Evolutionary conservation across 2,113 vertebrate species (phyloP), one percentile per base, ranked within the genome.

Genomic region (Perca flavescens): DNA sequence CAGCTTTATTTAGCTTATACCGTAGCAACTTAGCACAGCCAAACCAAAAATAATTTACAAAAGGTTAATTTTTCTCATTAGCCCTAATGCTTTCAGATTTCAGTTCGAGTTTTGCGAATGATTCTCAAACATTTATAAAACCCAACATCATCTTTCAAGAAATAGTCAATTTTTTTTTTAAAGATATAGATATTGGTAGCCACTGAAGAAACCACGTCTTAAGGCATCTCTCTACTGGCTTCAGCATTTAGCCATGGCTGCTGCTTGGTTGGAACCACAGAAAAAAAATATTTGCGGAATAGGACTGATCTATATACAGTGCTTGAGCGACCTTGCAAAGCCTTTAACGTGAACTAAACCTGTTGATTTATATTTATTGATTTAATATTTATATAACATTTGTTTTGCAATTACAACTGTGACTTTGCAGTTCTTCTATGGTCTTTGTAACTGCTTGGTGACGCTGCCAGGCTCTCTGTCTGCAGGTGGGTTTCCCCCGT

Each of bases 401-500:
- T 22, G 1, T 11, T 22, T 54, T 0, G 1, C 9, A 43, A 21
- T 46, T 1, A 71, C 52, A 62, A 2, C 46, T 53, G 34, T 6
- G 15, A 6, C 19, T 40, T 4, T 17, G 6, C 52, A 28, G 25
- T 36, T 25, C 16, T 50, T 78, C 10, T 19, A 0, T 8, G 6
- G 43, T 31, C 36, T 57, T 21, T 19, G 6, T 65, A 28, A 43
- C 14, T 34, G 40, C 47, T 66, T 9, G 28, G 46, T 22, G 11
- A 21, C 2, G 25, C 53, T 34, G 34, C 63, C 52, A 52, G 63
- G 65, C 58, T 63, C 57, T 77, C 28, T 28, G 69, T 71, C 71
- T 86, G 87, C 87, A 90, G 91, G 87, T 89, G 87, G 87, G 82
- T 80, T 82, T 80, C 77, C 72, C 88, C 74, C 43, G 8, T 36